Conservation (phyloP, 2,797 vertebrate genomes). For the Gambusia yucatana region DNA sequence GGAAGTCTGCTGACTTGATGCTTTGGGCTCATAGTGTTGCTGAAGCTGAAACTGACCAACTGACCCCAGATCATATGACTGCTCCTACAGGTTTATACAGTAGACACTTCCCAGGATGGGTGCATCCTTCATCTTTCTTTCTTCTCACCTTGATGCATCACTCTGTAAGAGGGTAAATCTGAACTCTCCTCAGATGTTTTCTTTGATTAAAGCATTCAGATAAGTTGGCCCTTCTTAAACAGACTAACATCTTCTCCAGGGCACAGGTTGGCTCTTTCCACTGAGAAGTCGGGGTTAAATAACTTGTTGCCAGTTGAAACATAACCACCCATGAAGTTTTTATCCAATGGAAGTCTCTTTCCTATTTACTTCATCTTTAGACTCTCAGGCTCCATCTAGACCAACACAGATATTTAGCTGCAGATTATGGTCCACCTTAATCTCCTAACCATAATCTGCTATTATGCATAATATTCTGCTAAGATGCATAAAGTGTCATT, state of each 20-base stretch:
- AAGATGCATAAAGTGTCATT: too few relatives aligned
- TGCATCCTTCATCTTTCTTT: neutral
- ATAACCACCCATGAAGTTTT: neutral
- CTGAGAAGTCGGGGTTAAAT: neutral
- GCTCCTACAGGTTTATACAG: neutral
- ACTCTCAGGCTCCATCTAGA: neutral
- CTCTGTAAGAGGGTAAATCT: neutral
- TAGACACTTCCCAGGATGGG: neutral
- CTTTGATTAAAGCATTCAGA: neutral
- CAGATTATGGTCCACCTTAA: neutral
- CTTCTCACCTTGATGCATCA: neutral
- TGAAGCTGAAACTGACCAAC: neutral
- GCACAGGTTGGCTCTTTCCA: neutral
- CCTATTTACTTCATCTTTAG: neutral
- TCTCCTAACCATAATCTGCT: too few relatives aligned
- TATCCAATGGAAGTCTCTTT: neutral
- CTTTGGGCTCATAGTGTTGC: neutral
- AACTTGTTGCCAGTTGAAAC: neutral
- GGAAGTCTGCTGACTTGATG: neutral
- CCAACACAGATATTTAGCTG: neutral
- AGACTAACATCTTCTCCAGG: neutral
- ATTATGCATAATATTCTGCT: too few relatives aligned
- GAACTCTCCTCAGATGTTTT: neutral
- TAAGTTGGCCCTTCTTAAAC: neutral
- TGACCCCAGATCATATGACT: neutral